Evolutionary conservation across 2,113 vertebrate species (phyloP).

Genomic region (Xyrauchen texanus): DNA sequence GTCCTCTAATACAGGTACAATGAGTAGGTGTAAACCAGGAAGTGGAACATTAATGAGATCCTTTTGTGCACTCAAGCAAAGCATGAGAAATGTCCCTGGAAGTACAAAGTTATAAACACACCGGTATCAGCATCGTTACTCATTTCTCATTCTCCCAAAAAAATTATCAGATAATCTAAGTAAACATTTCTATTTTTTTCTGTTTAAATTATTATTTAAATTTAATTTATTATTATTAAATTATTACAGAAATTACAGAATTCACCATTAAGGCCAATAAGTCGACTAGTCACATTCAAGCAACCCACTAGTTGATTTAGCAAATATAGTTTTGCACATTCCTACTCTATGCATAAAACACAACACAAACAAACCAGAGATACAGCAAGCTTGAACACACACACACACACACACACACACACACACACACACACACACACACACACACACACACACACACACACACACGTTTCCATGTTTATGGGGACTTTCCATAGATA

Average conservation of each 20-base stretch:
- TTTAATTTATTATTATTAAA: too few relatives aligned
- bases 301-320: too few relatives aligned
- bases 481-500: too few relatives aligned
- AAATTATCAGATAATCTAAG: too few relatives aligned
- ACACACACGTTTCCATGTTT: too few relatives aligned
- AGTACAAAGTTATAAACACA: neutral
- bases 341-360: neutral
- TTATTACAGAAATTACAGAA: too few relatives aligned
- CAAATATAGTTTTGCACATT: neutral
- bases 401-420: constrained; percentile 11
- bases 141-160: too few relatives aligned
- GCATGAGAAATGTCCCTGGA: neutral
- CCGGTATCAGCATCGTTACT: too few relatives aligned
- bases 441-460: neutral
- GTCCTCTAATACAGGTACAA: neutral
- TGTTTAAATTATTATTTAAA: too few relatives aligned
- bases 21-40: neutral
- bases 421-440: constrained; percentile 4
- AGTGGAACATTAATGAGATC: neutral
- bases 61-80: neutral
- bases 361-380: constrained; percentile 4
- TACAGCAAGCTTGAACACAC: constrained; percentile 2
- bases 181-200: too few relatives aligned
- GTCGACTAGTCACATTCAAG: too few relatives aligned
- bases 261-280: too few relatives aligned